A percentile compares a stretch with the other conserved stretches of the same genome.
Conservation (phyloP, 2,888 invertebrate species). For the Empis livida region DNA sequence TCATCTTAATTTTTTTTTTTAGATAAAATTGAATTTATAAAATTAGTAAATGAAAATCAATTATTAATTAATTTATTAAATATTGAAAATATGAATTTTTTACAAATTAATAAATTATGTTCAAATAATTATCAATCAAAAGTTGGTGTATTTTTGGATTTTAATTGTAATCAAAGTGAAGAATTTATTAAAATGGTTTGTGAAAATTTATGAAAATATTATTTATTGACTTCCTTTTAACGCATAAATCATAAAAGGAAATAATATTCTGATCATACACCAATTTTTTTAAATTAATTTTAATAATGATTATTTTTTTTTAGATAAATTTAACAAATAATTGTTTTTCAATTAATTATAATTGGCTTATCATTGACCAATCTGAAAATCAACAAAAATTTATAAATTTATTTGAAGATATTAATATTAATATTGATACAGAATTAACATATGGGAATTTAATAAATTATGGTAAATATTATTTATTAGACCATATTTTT, state of each 20-base stretch:
- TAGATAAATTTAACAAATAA: constrained; percentile 13
- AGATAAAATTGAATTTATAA: constrained; percentile 17
- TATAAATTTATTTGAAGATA: constrained; percentile 14
- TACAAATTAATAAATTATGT: constrained; percentile 15
- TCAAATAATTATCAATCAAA: constrained; percentile 15
- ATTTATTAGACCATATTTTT: background rate
- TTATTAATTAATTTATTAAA: constrained; percentile 11
- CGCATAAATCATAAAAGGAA: too few relatives aligned
- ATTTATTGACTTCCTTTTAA: too few relatives aligned
- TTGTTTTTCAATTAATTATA: constrained; percentile 17
- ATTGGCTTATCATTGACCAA: constrained; percentile 25
- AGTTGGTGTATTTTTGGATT: constrained; percentile 24
- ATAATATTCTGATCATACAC: too few relatives aligned
- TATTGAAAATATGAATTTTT: constrained; percentile 6
- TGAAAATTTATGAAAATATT: too few relatives aligned
- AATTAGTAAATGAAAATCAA: constrained; percentile 15
- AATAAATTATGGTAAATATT: background rate
- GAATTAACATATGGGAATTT: background rate
- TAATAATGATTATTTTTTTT: too few relatives aligned
- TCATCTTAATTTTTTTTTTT: background rate
- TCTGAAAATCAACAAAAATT: constrained; percentile 12
- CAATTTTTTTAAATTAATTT: too few relatives aligned
- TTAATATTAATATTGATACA: constrained; percentile 23
- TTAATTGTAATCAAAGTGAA: constrained; percentile 18
- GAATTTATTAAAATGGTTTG: constrained; percentile 20